Conservation (phyloP, 2,113 vertebrate genomes). For the Leptosomus discolor region DNA sequence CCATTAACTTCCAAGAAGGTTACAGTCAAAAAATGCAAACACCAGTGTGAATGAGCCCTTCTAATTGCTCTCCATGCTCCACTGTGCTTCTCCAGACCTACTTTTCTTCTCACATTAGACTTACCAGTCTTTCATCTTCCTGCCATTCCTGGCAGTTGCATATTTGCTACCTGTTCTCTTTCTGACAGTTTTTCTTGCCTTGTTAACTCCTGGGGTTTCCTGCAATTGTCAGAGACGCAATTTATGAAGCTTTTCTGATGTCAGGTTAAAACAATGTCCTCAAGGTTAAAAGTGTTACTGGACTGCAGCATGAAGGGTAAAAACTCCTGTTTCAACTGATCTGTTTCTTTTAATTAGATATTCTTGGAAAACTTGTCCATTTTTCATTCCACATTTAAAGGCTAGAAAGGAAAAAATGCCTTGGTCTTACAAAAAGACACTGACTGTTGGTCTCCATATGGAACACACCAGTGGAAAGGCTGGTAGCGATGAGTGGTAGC, state of each 20-base stretch:
- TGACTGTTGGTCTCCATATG: rapidly evolving
- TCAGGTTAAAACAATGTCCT: background rate
- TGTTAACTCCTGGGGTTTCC: background rate
- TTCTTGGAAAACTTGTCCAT: background rate
- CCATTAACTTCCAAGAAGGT: background rate
- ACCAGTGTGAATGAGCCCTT: background rate
- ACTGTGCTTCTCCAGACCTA: background rate
- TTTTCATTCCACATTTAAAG: background rate
- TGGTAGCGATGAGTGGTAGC: background rate
- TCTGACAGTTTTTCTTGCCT: background rate
- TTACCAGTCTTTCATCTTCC: background rate
- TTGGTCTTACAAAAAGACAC: background rate
- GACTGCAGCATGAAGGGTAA: background rate
- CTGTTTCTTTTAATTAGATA: background rate
- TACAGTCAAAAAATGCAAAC: background rate
- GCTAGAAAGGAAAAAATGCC: background rate
- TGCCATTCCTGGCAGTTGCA: rapidly evolving
- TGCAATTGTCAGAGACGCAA: background rate
- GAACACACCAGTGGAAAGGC: background rate
- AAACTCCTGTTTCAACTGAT: background rate
- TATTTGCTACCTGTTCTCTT: rapidly evolving
- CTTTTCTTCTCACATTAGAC: background rate
- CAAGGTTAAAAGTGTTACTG: background rate
- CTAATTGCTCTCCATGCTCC: background rate
- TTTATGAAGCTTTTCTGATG: background rate